Conservation (phyloP, 1,140 invertebrate species). For the Amyelois transitella region DNA sequence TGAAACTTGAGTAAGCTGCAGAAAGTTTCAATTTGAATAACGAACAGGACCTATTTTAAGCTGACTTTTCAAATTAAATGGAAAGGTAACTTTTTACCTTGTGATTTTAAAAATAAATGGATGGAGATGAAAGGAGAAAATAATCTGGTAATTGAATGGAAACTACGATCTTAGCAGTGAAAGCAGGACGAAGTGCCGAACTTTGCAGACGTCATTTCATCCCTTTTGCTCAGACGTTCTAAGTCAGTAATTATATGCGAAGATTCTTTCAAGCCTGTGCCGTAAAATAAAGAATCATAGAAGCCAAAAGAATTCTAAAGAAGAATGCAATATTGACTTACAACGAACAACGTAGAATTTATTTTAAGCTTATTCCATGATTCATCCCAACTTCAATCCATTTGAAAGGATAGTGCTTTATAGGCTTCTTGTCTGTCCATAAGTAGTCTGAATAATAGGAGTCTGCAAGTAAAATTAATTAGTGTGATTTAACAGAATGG, state of each 20-base stretch:
- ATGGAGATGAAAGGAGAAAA: neutral
- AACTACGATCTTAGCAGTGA: constrained; percentile 17
- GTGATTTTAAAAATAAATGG: neutral
- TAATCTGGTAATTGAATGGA: constrained; percentile 12
- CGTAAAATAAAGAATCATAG: neutral
- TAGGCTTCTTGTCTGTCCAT: neutral
- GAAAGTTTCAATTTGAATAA: neutral
- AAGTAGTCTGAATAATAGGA: too few relatives aligned
- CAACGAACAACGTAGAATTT: too few relatives aligned
- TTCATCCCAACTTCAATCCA: neutral
- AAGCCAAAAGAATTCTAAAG: too few relatives aligned
- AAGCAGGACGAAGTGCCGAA: constrained; percentile 22
- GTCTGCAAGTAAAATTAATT: too few relatives aligned
- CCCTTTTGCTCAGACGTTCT: constrained; percentile 31
- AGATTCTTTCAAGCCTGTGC: constrained; percentile 36
- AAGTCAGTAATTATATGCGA: constrained; percentile 50
- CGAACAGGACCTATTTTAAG: neutral
- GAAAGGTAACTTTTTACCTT: neutral
- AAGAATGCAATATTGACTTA: too few relatives aligned
- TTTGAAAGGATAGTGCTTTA: neutral
- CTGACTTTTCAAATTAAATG: neutral
- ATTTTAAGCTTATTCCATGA: too few relatives aligned
- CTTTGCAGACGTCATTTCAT: constrained; percentile 55
- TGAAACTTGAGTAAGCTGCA: neutral
- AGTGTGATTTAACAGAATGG: too few relatives aligned